Conservation (phyloP, 2,888 invertebrate genomes). For the Acanthopleura granulata region DNA sequence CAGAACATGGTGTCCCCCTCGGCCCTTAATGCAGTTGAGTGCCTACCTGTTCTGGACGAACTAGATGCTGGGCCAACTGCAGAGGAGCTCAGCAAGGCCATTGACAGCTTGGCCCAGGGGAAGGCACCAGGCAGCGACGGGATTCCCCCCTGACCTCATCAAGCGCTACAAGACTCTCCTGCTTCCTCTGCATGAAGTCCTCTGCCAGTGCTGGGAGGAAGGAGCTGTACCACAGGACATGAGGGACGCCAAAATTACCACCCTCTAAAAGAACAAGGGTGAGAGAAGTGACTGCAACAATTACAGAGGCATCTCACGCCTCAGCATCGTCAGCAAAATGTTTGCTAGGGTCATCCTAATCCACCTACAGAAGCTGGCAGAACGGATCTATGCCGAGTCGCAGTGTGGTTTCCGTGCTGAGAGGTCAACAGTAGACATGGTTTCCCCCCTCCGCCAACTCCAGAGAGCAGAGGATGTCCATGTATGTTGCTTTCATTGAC, state of each 20-base stretch:
- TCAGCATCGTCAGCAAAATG: too few relatives aligned
- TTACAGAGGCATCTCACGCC: too few relatives aligned
- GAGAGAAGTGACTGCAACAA: slow-evolving; percentile 25
- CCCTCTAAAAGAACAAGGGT: slow-evolving; percentile 23
- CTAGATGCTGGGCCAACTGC: slow-evolving; percentile 23
- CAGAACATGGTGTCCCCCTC: slow-evolving; percentile 5
- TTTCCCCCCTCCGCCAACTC: slow-evolving; percentile 23
- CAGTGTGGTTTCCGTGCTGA: slow-evolving; percentile 32
- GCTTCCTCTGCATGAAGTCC: not conserved
- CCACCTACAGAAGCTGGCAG: slow-evolving; percentile 27
- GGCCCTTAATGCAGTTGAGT: slow-evolving; percentile 17
- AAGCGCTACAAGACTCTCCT: slow-evolving; percentile 24
- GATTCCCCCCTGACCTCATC: slow-evolving; percentile 25
- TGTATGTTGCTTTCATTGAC: slow-evolving; percentile 36
- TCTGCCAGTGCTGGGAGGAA: too few relatives aligned
- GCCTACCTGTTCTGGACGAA: slow-evolving; percentile 23
- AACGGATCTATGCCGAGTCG: slow-evolving; percentile 33
- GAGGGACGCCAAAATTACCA: too few relatives aligned
- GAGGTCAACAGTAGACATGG: slow-evolving; percentile 28
- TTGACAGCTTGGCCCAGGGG: slow-evolving; percentile 17
- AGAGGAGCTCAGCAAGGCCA: slow-evolving; percentile 24
- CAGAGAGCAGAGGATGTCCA: too few relatives aligned
- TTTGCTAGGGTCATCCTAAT: slow-evolving; percentile 21
- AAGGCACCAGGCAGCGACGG: slow-evolving; percentile 26
- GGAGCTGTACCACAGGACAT: too few relatives aligned